Base-by-base conservation (phyloP, 2,888 invertebrate species). In the Dryobotodes eremita region DNA sequence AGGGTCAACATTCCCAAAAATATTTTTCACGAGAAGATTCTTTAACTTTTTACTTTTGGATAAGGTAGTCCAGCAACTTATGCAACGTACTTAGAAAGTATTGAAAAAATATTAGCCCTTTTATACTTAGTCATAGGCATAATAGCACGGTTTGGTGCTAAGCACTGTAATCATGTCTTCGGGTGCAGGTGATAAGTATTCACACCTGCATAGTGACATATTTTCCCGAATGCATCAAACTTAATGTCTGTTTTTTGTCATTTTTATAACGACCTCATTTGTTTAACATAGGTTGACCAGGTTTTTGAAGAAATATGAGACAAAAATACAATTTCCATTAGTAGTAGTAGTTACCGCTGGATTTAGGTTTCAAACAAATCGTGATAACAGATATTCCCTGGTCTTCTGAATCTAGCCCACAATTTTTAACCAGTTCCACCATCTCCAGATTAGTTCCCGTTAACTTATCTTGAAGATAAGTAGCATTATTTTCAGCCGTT, bases 121-220 rank as follows among this genome's bases (percentile, higher is more conserved):
- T n/a, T 48, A 70, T 65, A 79, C 46, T 77, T 46, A 15, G 8
- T 71, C 4, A n/a, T 57, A 79, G 61, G 31, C 31, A 26, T 59
- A 64, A 84, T 53, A 3, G n/a, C 55, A 31, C 15, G 26, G 42
- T 70, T 71, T 13, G 55, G 15, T 55, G 23, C 23, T 42, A 62
- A 74, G 23, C 36, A 71, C 70, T 61, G 42, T 76, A 53, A 84
- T 87, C 71, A 80, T 79, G 31, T 71, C 70, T 73, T 55, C 11
- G 23, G 8, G 2, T 20, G 50, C 26, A 13, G 65, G 66, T 79
- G 73, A 71, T 75, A 73, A 66, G 23, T 53, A 6, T 26, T 79
- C 59, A 73, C 84, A 85, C 80, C 75, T 87, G 85, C n/a, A 23
- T 1, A 11, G 26, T 65, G 85, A 76, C 77, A 79, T n/a, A 71